Evolutionary conservation across 2,113 vertebrate species (phyloP).

Genomic region (Osmerus mordax): DNA sequence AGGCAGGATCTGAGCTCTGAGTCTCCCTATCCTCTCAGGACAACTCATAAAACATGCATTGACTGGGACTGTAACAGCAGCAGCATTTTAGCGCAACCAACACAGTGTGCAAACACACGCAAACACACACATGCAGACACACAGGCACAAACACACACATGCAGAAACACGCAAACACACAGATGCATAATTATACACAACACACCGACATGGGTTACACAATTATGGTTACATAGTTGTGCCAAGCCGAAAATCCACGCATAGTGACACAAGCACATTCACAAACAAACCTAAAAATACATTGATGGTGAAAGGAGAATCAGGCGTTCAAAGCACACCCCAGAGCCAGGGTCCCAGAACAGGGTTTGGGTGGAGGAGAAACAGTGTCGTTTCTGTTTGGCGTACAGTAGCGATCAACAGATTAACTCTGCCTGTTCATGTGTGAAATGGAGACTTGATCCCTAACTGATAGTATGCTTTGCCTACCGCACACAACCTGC

Average conservation of each 20-base stretch:
- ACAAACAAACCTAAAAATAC: conserved; percentile 32
- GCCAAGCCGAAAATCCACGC: too few relatives aligned
- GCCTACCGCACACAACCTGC: conserved; percentile 61
- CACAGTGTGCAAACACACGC: conserved; percentile 1
- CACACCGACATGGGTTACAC: too few relatives aligned
- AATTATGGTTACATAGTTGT: too few relatives aligned
- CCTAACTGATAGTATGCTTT: conserved; percentile 57
- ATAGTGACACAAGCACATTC: conserved; percentile 11
- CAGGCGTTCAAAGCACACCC: conserved; percentile 45
- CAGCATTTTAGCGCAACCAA: conserved; percentile 55
- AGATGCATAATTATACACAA: too few relatives aligned
- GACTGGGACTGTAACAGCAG: conserved; percentile 56
- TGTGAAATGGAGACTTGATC: conserved; percentile 81
- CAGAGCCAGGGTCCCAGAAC: conserved; percentile 40
- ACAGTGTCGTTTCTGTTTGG: conserved; percentile 40
- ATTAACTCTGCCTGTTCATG: conserved; percentile 73
- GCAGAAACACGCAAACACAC: conserved; percentile 20
- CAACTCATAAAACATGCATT: conserved; percentile 75
- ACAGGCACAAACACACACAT: background rate
- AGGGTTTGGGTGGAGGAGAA: conserved; percentile 38
- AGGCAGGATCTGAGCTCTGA: conserved; percentile 65
- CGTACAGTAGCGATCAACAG: conserved; percentile 75
- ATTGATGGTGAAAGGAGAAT: conserved; percentile 26
- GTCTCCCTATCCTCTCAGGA: conserved; percentile 64
- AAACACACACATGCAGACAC: conserved; percentile 5